Conservation (phyloP, 2,797 vertebrate species). For the Hypotaenidia philippensis region DNA sequence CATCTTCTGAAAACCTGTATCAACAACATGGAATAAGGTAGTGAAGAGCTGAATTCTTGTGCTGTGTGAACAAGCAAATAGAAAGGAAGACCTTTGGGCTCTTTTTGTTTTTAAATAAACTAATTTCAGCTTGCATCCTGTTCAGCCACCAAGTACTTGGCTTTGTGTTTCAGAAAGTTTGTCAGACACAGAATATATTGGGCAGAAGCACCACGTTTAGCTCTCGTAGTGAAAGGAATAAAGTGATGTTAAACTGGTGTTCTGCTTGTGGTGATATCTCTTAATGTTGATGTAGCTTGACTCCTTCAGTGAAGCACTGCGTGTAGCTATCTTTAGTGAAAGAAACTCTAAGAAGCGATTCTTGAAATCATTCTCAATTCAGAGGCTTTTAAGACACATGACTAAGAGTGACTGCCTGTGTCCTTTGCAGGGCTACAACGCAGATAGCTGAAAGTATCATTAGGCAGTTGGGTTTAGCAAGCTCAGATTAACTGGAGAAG, state of each 20-base stretch:
- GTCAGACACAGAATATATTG: not conserved
- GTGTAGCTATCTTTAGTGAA: not conserved
- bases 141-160: not conserved
- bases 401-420: not conserved
- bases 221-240: not conserved
- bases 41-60: not conserved
- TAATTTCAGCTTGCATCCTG: not conserved
- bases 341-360: not conserved
- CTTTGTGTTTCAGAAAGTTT: not conserved
- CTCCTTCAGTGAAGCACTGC: not conserved
- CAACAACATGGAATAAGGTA: not conserved
- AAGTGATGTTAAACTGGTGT: not conserved
- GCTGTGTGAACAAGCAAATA: not conserved
- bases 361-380: not conserved
- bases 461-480: not conserved
- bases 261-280: not conserved
- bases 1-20: not conserved
- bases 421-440: not conserved
- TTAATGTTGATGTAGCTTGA: not conserved
- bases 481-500: not conserved
- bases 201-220: not conserved
- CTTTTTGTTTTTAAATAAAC: not conserved
- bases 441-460: not conserved
- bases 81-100: not conserved
- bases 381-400: not conserved